Evolutionary conservation across 1,140 invertebrate species (phyloP).

Genomic region (Drosophila sproati): DNA sequence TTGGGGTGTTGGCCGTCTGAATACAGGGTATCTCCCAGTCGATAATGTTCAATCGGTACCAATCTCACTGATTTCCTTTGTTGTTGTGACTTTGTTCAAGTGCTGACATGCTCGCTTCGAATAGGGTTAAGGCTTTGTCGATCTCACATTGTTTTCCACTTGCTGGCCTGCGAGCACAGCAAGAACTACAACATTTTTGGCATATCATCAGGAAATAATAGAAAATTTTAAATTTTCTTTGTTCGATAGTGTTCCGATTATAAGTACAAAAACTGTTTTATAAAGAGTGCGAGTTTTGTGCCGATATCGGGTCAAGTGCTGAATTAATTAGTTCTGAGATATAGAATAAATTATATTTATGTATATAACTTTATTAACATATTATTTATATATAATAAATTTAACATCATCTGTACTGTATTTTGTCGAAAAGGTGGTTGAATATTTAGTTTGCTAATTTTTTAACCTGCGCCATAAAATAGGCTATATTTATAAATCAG

Average conservation of each 20-base stretch:
- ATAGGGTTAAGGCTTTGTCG: conserved; percentile 24
- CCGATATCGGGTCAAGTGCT: background rate
- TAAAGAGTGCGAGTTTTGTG: background rate
- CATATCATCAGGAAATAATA: conserved; percentile 28
- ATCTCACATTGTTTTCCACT: conserved; percentile 31
- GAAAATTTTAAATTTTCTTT: conserved; percentile 28
- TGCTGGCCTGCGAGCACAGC: conserved; percentile 29
- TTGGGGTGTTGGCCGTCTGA: background rate
- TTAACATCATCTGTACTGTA: no score
- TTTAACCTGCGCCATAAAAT: background rate
- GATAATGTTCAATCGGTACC: background rate
- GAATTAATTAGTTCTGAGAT: background rate
- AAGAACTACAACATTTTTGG: conserved; percentile 14
- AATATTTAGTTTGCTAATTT: background rate
- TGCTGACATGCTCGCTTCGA: conserved; percentile 5
- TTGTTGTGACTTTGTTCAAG: conserved; percentile 26
- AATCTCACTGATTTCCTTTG: conserved; percentile 13
- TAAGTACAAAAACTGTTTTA: background rate
- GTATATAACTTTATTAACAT: background rate
- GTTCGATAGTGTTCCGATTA: conserved; percentile 4
- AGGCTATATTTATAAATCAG: background rate
- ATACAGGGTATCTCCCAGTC: background rate
- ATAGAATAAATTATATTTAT: background rate
- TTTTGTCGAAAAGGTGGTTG: no score
- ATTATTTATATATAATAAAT: no score